Evolutionary conservation across 1,140 invertebrate genomes (phyloP), one percentile per base, ranked within the genome.

Genomic region (Uloborus diversus): DNA sequence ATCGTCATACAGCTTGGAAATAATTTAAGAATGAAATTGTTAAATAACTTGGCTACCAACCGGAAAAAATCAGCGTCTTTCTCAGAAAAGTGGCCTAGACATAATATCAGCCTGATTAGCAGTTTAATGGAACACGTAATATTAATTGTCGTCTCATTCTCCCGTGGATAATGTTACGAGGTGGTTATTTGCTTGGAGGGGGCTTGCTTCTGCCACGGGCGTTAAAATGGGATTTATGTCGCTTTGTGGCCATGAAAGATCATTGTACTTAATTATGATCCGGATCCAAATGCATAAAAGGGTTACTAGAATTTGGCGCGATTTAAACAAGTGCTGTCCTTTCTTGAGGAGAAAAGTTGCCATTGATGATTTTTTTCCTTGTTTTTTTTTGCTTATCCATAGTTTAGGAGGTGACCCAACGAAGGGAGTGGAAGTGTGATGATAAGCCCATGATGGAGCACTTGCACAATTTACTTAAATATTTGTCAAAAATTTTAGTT

Each of bases 211-310:
- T 13, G n/a, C 23, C 32, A 17, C 17, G 27, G n/a, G 42, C 30
- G 66, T 69, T 69, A 69, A 69, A 69, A 56, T 37, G 49, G 66
- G 66, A 69, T 69, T 69, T 56, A 69, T 56, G 23, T 35, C 30
- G 51, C 49, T 69, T 69, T 49, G 66, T 69, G 66, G 49, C 51
- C 57, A 17, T n/a, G 11, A 20, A 37, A 56, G 28, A 69, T 69
- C 51, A 56, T 57, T 33, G 66, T 57, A 30, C 35, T 56, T 69
- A 57, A 69, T 69, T 56, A 69, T 69, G 66, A 32, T 27, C 64
- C n/a, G 49, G 42, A 51, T 69, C 49, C 51, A 23, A 23, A 27
- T 30, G 17, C 42, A 30, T 51, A 51, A 66, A 11, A 1, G 42
- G 64, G 64, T 66, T 66, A 42, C 64, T 42, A n/a, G 5, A 17